Conservation (phyloP, 2,797 vertebrate species). For the Pipistrellus nathusii region DNA sequence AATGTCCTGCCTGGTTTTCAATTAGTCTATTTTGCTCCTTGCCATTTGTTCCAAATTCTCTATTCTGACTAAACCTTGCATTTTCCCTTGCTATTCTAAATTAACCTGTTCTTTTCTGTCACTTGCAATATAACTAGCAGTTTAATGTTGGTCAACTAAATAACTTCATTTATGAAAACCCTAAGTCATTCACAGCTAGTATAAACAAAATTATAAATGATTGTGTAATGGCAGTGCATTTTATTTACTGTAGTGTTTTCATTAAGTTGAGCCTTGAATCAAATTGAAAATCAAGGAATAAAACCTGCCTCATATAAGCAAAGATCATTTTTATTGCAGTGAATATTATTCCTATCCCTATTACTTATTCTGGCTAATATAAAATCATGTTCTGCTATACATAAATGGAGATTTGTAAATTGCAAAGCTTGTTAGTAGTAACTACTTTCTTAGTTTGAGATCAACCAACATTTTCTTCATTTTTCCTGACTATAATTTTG, state of each 20-base stretch:
- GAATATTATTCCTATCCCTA: constrained; percentile 47
- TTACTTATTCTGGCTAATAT: constrained; percentile 60
- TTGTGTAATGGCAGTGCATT: background rate
- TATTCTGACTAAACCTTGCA: constrained; percentile 59
- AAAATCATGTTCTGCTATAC: constrained; percentile 50
- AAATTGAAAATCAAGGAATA: constrained; percentile 60
- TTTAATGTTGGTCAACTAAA: constrained; percentile 27
- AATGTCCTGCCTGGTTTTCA: constrained; percentile 63
- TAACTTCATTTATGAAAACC: constrained; percentile 41
- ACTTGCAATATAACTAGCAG: background rate
- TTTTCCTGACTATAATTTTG: constrained; percentile 47
- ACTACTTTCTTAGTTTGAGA: constrained; percentile 63
- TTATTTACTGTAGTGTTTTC: constrained; percentile 27
- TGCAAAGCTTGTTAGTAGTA: constrained; percentile 55
- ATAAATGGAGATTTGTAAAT: constrained; percentile 45
- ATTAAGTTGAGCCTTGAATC: background rate
- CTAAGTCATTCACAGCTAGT: constrained; percentile 37
- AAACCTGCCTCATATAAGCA: constrained; percentile 45
- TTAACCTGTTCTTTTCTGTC: constrained; percentile 37
- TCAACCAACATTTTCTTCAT: constrained; percentile 43
- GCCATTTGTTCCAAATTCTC: constrained; percentile 49
- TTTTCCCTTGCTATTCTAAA: background rate
- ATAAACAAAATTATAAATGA: constrained; percentile 38
- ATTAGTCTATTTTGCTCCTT: constrained; percentile 68
- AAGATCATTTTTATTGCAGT: constrained; percentile 55